Conservation (phyloP, 2,888 invertebrate genomes). For the Apantesis nais region DNA sequence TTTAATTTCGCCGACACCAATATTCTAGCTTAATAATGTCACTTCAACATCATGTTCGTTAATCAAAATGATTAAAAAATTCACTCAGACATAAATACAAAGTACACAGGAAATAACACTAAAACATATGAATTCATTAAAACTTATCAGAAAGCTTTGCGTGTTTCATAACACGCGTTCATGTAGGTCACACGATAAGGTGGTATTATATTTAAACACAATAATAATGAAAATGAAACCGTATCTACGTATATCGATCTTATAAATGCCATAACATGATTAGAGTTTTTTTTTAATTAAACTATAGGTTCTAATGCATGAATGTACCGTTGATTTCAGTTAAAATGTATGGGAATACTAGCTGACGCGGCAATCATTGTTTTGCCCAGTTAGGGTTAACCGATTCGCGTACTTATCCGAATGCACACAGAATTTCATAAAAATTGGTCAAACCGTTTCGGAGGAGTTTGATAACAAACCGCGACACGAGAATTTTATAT, state of each 20-base stretch:
- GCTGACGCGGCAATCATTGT: too few relatives aligned
- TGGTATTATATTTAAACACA: constrained; percentile 23
- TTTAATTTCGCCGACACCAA: too few relatives aligned
- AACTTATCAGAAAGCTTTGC: constrained; percentile 38
- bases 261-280: neutral
- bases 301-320: neutral
- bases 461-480: too few relatives aligned
- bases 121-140: constrained; percentile 45
- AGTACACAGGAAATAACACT: constrained; percentile 32
- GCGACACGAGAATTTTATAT: too few relatives aligned
- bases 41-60: neutral
- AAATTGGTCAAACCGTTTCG: too few relatives aligned
- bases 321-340: neutral
- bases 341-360: neutral
- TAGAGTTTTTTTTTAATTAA: neutral
- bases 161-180: constrained; percentile 40
- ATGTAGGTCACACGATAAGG: constrained; percentile 47
- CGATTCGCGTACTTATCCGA: too few relatives aligned
- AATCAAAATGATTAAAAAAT: neutral
- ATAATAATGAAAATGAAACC: constrained; percentile 29
- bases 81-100: neutral
- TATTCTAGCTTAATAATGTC: too few relatives aligned
- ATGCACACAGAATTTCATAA: too few relatives aligned
- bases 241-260: constrained; percentile 30
- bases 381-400: too few relatives aligned